phyloP scores from a whole-genome alignment of 2,797 vertebrate genomes.

The Lutjanus argentimaculatus region DNA sequence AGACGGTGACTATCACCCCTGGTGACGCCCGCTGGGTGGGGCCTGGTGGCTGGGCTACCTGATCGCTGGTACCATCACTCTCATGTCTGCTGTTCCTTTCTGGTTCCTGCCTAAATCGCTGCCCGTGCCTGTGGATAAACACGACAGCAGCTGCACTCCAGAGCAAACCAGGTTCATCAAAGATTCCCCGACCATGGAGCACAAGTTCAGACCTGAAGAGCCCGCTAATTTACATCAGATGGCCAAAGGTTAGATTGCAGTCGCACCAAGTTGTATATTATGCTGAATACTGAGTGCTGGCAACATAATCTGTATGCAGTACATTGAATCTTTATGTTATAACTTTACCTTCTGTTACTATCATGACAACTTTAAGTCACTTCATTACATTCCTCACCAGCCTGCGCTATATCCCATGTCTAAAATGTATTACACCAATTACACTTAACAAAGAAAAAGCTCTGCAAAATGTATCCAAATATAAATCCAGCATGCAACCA shows the following conservation, averaged over 20 bases:
- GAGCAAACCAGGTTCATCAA: conserved; percentile 92
- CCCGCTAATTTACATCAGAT: conserved; percentile 87
- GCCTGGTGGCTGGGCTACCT: conserved; percentile 98
- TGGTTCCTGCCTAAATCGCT: conserved; percentile 95
- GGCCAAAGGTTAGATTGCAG: conserved; percentile 86
- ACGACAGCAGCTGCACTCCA: conserved; percentile 84
- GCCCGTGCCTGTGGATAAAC: conserved; percentile 79
- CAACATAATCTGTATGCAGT: not conserved
- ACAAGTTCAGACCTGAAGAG: conserved; percentile 81
- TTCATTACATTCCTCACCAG: too few species aligned
- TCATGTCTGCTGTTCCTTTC: conserved; percentile 92
- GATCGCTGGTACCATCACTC: conserved; percentile 89
- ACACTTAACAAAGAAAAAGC: too few species aligned
- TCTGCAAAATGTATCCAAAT: too few species aligned
- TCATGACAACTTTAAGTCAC: too few species aligned
- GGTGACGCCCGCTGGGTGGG: conserved; percentile 93
- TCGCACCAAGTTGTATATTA: not conserved
- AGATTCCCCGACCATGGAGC: conserved; percentile 81
- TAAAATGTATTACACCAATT: too few species aligned
- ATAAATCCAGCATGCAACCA: too few species aligned
- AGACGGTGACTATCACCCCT: conserved; percentile 88
- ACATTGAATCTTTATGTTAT: not conserved
- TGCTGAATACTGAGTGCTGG: not conserved
- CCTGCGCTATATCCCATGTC: too few species aligned
- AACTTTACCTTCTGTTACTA: too few species aligned